Base-by-base conservation (phyloP, 2,888 invertebrate genomes). In the Halictus quadricinctus region DNA sequence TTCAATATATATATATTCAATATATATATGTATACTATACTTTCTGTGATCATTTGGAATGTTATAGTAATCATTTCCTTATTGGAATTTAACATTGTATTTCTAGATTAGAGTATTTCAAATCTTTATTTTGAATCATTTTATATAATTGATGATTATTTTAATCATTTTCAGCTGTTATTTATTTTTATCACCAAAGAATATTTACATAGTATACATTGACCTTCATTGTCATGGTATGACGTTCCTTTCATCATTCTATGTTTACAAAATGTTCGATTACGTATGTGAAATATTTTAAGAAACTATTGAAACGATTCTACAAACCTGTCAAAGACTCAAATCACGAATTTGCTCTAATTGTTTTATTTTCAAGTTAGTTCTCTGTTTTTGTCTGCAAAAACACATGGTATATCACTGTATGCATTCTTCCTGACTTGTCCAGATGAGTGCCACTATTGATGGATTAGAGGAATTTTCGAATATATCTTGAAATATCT, bases 41-140 rank as follows among this genome's bases (percentile, higher is more conserved):
- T 64, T 81, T 64, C 88, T 89, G 89, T 89, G 87, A 89, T 89
- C 84, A 46, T 81, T 84, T 43, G 80, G 84, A 73, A 87, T 72
- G 72, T 79, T 80, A 66, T 79, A 80, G 25, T 54, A 81, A 87
- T 88, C 84, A 69, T 83, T 85, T 84, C 87, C 81, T 82, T 89
- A 84, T 50, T 88, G 77, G 60, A 87, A 80, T 82, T 79, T 83
- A 82, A 69, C 25, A 70, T 76, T 21, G 48, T 58, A 29, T 80
- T 80, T 70, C 10, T 75, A 72, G 50, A 72, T 36, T 70, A 80
- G 41, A 50, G 12, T 75, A 74, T 43, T 72, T 74, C n/a, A 66
- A 58, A 41, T 50, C n/a, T 66, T 74, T 79, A 77, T 76, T 73
- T 84, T 54, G 70, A 84, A 81, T 29, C 60, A 60, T 75, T 46